Evolutionary conservation across 1,140 invertebrate genomes (phyloP), one percentile per base, ranked within the genome.

Genomic region (Scaptomyza hsui): DNA sequence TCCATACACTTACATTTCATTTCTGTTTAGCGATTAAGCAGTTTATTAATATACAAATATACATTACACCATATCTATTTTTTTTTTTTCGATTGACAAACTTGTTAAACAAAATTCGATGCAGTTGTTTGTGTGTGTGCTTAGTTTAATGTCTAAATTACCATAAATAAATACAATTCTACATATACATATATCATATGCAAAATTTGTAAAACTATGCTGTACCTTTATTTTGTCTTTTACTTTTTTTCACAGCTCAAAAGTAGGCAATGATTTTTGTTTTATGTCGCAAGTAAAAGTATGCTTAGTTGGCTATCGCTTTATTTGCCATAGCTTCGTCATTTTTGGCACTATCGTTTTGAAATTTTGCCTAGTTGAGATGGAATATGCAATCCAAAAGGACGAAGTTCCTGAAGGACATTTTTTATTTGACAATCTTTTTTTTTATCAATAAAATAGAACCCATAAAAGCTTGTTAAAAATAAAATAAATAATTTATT

Each of bases 61-160:
- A n/a, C n/a, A 59, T 52, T 32, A 56, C 24, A 24, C 42, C 45
- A 61, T 49, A 56, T 75, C 68, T 49, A 60, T 63, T 37, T 37
- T 64, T 37, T 57, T 77, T 83, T 78, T 77, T 76, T 75, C 9
- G 26, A 29, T 68, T 45, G 55, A 44, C 48, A 55, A 60, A 81
- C 65, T 81, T 80, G 81, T 86, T 86, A 59, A 85, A 73, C 59
- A 59, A 77, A 80, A 74, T 64, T 79, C 52, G 32, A 69, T 63
- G 51, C 68, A 71, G 60, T 64, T 64, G 60, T 64, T 19, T 71
- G 59, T 64, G 60, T 70, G 56, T 63, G 60, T 70, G 60, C 60
- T 61, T 85, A 85, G 80, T 68, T 42, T 76, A 83, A 83, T 72
- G 47, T 45, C 35, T 69, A 65, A 75, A 60, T 56, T 45, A 80